A percentile compares a stretch with the other conserved stretches of the same genome.
These are phyloP conservation scores for Portevinia maculata DNA, from an alignment of 2,888 invertebrate species.

Conservation along the genomic window DNA sequence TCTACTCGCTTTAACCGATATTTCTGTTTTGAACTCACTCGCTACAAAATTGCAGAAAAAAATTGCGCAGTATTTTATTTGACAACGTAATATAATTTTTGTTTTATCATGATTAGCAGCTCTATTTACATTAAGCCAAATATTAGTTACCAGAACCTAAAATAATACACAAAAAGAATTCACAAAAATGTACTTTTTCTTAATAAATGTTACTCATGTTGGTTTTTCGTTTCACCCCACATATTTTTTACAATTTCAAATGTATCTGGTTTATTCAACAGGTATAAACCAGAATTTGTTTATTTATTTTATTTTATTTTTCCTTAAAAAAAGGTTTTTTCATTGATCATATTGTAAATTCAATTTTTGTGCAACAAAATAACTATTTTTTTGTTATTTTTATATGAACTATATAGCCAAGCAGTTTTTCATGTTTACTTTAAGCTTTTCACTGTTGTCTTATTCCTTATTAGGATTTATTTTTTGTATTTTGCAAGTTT, in stretches of 20 bases:
- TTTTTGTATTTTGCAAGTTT: slow-evolving; percentile 52
- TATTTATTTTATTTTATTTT: slow-evolving; percentile 67
- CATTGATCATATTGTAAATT: slow-evolving; percentile 75
- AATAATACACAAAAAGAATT: slow-evolving; percentile 45
- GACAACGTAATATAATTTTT: slow-evolving; percentile 18
- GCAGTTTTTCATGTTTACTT: slow-evolving; percentile 15
- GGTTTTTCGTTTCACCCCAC: slow-evolving; percentile 73
- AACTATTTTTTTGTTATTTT: slow-evolving; percentile 21
- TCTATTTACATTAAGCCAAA: slow-evolving; percentile 60
- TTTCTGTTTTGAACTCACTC: slow-evolving; percentile 33
- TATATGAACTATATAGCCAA: slow-evolving; percentile 10
- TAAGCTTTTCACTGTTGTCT: slow-evolving; percentile 58
- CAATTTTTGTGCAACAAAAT: slow-evolving; percentile 55
- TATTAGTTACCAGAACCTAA: slow-evolving; percentile 47
- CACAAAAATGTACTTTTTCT: slow-evolving; percentile 64
- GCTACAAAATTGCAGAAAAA: not conserved
- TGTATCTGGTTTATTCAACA: slow-evolving; percentile 77
- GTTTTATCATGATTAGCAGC: slow-evolving; percentile 46
- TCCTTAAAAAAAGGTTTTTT: slow-evolving; percentile 20
- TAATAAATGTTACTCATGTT: slow-evolving; percentile 73
- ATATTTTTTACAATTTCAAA: slow-evolving; percentile 50
- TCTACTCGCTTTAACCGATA: slow-evolving; percentile 2
- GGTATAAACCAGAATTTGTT: slow-evolving; percentile 76
- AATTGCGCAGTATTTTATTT: slow-evolving; percentile 31
- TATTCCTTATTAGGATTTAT: slow-evolving; percentile 22